phyloP scores from a whole-genome alignment of 1,140 invertebrate genomes.

The Dreissena polymorpha region DNA sequence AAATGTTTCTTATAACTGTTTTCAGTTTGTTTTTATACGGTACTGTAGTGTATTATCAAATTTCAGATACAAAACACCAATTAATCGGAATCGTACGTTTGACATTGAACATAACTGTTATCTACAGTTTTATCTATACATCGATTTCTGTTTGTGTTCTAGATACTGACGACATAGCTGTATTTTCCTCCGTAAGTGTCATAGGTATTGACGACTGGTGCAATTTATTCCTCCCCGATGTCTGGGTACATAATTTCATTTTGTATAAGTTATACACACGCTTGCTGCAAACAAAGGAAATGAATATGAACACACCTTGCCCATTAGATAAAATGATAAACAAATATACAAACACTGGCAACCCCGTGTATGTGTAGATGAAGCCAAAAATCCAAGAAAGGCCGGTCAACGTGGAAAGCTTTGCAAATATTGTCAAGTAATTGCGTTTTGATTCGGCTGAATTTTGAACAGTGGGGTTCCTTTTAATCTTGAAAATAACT shows the following conservation, averaged over 20 bases:
- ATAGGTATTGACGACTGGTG: too few relatives aligned
- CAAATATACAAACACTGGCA: neutral
- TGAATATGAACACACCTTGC: constrained; percentile 10
- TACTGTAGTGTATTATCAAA: too few relatives aligned
- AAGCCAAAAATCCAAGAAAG: constrained; percentile 22
- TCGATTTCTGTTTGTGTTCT: too few relatives aligned
- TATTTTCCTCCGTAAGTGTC: too few relatives aligned
- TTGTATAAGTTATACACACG: constrained; percentile 1
- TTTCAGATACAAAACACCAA: too few relatives aligned
- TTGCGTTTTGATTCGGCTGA: neutral
- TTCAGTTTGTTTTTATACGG: too few relatives aligned
- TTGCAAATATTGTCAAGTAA: constrained; percentile 19
- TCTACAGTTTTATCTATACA: too few relatives aligned
- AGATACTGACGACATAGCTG: too few relatives aligned
- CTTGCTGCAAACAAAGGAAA: constrained; percentile 1
- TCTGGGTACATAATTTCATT: neutral
- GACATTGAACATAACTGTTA: too few relatives aligned
- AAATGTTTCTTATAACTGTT: too few relatives aligned
- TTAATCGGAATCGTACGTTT: too few relatives aligned
- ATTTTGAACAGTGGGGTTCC: neutral
- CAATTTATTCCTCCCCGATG: too few relatives aligned
- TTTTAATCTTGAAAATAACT: constrained; percentile 7
- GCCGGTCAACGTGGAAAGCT: constrained; percentile 10
- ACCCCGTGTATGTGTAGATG: neutral
- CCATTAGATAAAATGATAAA: constrained; percentile 4